Evolutionary conservation across 1,140 invertebrate genomes (phyloP), one percentile per base, ranked within the genome.

Genomic region (Lordiphosa mommai): DNA sequence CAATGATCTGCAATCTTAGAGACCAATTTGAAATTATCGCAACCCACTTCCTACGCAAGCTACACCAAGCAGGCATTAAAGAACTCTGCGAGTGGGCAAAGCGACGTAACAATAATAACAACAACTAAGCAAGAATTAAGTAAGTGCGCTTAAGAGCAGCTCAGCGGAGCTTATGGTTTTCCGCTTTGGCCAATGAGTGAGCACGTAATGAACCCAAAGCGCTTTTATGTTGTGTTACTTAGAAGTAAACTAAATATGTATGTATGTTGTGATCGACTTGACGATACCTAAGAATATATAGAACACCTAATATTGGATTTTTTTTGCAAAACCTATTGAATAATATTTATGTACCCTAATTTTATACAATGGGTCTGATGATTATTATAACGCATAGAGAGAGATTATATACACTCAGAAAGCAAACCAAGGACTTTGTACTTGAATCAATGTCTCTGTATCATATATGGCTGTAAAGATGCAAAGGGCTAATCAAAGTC

Each of bases 11-110:
- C 64, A 58, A 57, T 47, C 43, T 14, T 9, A 36, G 61, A 38
- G 29, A 37, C 20, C 51, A 55, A 14, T 51, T 61, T 52, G 30
- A 7, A 47, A 10, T 38, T 29, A 56, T 61, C 32, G 14, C 29
- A 61, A 57, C 55, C 10, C 16, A 50, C 71, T 70, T 74, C 60
- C 65, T 66, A 65, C 40, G 57, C 51, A 47, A 48, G 4, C 17
- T 38, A 20, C 29, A 14, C 1, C 12, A 7, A 14, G 7, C 40
- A 37, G 38, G 33, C 34, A 48, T 51, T 43, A 30, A 44, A 61
- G 67, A 71, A 71, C 61, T 48, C 38, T 48, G 40, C 20, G 49
- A 60, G 30, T 69, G 41, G 36, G 32, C 34, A 23, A 6, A 33
- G 44, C 29, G n/a, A 38, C 17, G 23, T 46, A 70, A 69, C 36